Evolutionary conservation across 1,140 invertebrate genomes (phyloP), one percentile per base, ranked within the genome.

Genomic region (Philaenus spumarius): DNA sequence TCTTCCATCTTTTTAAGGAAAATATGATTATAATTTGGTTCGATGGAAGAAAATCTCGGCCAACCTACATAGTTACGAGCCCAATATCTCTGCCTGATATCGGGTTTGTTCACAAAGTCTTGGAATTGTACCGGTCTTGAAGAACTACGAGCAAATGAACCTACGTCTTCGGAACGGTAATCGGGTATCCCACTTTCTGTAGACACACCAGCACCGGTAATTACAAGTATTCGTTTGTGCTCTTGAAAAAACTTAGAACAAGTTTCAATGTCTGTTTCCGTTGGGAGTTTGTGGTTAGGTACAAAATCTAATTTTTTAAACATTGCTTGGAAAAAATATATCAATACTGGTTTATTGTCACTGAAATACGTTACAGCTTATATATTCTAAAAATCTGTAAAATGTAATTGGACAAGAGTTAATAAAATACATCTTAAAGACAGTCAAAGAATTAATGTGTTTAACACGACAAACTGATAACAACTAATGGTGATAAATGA

Each of bases 161-260:
- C 95, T 17, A 97, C 94, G 58, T 82, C 87, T 75, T 90, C 87
- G 0, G 94, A 97, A 62, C 95, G 81, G 70, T 98, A 98, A 73
- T 97, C 92, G 19, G 92, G 92, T 66, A 96, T 94, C 59, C 95
- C 95, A 74, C 80, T 82, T 82, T 97, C 95, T 14, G 95, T 98
- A 22, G 95, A 98, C 66, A 98, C 84, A 52, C 95, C 95, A 62
- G 95, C 95, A 34, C 95, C 95, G 42, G 93, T 95, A 46, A 97
- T 64, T 42, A 94, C 78, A 45, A 93, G 73, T 20, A 89, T 73
- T 68, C 81, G 83, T 12, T 79, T 70, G 60, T 80, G 73, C 11
- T 73, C 71, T 11, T 70, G 60, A 4, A 94, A 66, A 69, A 92
- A 91, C 1, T 67, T 12, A 66, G 80, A 75, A 1, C 94, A 68